phyloP scores from a whole-genome alignment of 2,797 vertebrate genomes.

The Thamnophis elegans region DNA sequence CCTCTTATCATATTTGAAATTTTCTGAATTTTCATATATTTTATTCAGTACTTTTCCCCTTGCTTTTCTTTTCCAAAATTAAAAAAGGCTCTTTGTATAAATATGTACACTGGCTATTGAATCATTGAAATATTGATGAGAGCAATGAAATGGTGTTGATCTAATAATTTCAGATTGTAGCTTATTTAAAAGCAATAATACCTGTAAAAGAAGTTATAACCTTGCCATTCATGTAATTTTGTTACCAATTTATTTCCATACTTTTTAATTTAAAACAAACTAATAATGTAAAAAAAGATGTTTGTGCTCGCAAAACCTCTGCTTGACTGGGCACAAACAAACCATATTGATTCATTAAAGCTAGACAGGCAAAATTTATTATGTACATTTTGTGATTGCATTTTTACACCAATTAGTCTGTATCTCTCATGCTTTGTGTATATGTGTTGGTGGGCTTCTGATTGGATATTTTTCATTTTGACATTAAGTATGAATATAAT shows the following conservation, averaged over 20 bases:
- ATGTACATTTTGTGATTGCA: not conserved
- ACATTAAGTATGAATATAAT: not conserved
- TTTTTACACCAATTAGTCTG: not conserved
- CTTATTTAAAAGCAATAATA: not conserved
- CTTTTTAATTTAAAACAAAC: not conserved
- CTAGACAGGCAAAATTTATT: not conserved
- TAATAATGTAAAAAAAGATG: not conserved
- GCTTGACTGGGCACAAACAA: not conserved
- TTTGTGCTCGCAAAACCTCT: not conserved
- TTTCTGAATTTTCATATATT: not conserved
- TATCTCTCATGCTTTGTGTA: not conserved
- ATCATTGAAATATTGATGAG: not conserved
- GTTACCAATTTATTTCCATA: not conserved
- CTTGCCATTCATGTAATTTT: not conserved
- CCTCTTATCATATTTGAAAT: not conserved
- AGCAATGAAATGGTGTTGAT: not conserved
- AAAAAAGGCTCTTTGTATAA: not conserved
- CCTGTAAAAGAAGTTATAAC: not conserved
- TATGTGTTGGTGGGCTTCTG: not conserved
- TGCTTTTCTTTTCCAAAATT: not conserved
- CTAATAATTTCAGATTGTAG: not conserved
- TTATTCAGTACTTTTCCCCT: not conserved
- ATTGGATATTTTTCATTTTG: not conserved
- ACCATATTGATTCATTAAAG: slow-evolving; percentile 4
- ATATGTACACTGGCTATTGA: not conserved